phyloP scores from a whole-genome alignment of 2,113 vertebrate species.

The Epinephelus lanceolatus region DNA sequence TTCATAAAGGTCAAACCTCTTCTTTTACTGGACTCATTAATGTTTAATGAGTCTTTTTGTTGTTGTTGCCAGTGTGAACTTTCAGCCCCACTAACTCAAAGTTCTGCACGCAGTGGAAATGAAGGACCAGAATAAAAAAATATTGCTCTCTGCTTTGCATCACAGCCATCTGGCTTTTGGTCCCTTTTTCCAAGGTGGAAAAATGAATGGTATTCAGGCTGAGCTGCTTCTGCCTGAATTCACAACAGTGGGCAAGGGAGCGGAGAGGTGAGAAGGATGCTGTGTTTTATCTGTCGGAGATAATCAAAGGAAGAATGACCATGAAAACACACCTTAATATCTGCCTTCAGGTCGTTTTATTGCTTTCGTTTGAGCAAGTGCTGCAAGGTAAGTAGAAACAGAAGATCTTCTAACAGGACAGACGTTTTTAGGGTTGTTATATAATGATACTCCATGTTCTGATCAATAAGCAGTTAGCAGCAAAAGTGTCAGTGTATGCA shows the following conservation, averaged over 20 bases:
- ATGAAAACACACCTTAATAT: conserved; percentile 38
- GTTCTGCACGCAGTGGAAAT: background rate
- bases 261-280: conserved; percentile 30
- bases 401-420: background rate
- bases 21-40: background rate
- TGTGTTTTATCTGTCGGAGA: background rate
- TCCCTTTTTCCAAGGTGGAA: conserved; percentile 72
- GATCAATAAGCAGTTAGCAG: background rate
- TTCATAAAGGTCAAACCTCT: too few species aligned
- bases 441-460: background rate
- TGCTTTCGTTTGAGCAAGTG: conserved; percentile 49
- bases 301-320: conserved; percentile 10
- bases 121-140: background rate
- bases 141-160: conserved; percentile 11
- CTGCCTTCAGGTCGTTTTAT: conserved; percentile 55
- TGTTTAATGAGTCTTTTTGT: background rate
- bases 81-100: background rate
- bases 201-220: conserved; percentile 63
- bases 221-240: conserved; percentile 29
- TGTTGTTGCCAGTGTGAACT: background rate
- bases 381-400: conserved; percentile 67
- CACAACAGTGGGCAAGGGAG: conserved; percentile 11
- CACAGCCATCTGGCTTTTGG: conserved; percentile 73
- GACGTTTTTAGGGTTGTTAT: background rate
- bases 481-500: background rate